A percentile compares a stretch with the other conserved stretches of the same genome.
These are phyloP conservation scores for Drepana falcataria DNA, from an alignment of 2,888 invertebrate genomes.

Conservation along the genomic window DNA sequence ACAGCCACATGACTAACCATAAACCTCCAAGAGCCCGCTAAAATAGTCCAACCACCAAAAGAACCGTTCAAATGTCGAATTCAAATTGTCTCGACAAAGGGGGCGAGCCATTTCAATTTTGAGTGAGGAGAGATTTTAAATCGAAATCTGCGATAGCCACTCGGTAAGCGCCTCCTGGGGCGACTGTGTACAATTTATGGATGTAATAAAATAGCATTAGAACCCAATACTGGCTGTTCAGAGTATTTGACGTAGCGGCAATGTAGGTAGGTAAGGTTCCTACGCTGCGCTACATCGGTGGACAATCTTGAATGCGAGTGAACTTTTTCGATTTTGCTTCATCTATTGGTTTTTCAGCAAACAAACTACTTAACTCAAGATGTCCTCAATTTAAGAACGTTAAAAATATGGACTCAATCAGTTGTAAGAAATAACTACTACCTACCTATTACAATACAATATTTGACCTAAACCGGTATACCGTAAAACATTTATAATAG, in stretches of 20 bases:
- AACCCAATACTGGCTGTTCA: constrained; percentile 37
- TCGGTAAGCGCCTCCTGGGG: constrained; percentile 66
- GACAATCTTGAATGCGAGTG: constrained; percentile 11
- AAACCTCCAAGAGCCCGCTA: constrained; percentile 8
- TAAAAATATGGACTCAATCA: no score
- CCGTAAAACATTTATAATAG: no score
- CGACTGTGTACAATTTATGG: constrained; percentile 69
- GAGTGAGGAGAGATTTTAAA: constrained; percentile 61
- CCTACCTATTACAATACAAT: no score
- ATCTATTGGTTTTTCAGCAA: no score
- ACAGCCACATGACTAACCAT: no score
- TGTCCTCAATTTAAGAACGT: not conserved
- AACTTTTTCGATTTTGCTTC: no score
- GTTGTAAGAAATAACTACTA: no score
- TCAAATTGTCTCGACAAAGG: constrained; percentile 63
- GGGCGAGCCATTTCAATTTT: constrained; percentile 69
- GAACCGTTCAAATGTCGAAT: constrained; percentile 61
- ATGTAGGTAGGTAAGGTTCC: no score
- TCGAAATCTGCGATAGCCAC: constrained; percentile 67
- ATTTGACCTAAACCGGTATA: no score
- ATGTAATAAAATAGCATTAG: constrained; percentile 66
- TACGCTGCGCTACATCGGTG: constrained; percentile 10
- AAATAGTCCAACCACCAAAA: constrained; percentile 31
- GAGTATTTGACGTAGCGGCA: constrained; percentile 11
- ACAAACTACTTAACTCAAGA: not conserved